These are phyloP conservation scores for Nemoura dubitans DNA, from an alignment of 2,888 invertebrate genomes.

Conservation along the genomic window DNA sequence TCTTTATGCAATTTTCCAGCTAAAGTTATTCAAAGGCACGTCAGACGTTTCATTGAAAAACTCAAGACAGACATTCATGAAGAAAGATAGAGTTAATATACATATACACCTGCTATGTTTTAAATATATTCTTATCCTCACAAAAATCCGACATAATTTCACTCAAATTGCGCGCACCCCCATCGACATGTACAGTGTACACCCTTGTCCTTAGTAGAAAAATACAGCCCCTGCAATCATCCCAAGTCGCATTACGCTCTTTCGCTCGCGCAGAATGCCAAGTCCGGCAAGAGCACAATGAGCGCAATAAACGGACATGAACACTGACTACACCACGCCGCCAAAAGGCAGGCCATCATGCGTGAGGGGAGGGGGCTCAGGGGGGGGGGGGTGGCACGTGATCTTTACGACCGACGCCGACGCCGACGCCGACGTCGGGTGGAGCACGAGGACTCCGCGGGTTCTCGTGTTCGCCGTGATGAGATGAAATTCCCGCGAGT, in stretches of 20 bases:
- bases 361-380: not conserved
- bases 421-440: not conserved
- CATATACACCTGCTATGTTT: not conserved
- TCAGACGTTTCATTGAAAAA: not conserved
- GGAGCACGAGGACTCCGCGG: not conserved
- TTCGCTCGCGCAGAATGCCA: not conserved
- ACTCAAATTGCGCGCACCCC: not conserved
- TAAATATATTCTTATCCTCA: not conserved
- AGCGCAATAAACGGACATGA: not conserved
- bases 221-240: not conserved
- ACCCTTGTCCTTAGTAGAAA: not conserved
- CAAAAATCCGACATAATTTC: not conserved
- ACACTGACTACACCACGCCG: not conserved
- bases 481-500: constrained; percentile 26
- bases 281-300: not conserved
- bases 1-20: not conserved
- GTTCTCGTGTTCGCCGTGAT: not conserved
- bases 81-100: not conserved
- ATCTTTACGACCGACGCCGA: constrained; percentile 9
- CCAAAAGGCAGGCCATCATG: not conserved
- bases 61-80: not conserved
- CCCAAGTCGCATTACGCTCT: not conserved
- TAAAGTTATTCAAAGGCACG: not conserved
- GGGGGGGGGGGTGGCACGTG: not conserved
- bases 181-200: no score